These are phyloP conservation scores for Dynastes grantii DNA, from an alignment of 2,888 invertebrate genomes.

Conservation along the genomic window DNA sequence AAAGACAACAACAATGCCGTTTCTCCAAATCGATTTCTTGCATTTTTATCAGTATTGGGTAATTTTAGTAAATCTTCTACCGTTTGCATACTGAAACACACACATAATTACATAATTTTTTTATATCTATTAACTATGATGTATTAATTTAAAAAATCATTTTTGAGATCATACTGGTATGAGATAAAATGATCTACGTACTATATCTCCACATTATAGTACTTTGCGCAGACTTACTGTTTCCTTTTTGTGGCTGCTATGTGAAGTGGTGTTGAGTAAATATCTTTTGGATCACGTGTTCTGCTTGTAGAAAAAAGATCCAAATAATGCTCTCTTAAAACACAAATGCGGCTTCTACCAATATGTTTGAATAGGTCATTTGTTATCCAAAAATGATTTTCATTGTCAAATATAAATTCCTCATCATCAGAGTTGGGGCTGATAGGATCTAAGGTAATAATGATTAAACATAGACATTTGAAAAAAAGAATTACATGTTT, in stretches of 20 bases:
- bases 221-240: slow-evolving; percentile 1
- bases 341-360: slow-evolving; percentile 15
- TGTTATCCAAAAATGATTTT: slow-evolving; percentile 10
- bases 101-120: background rate
- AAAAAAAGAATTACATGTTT: no score
- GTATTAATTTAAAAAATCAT: no score
- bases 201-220: no score
- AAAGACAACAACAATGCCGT: slow-evolving; percentile 18
- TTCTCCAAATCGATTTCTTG: slow-evolving; percentile 19
- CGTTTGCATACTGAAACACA: background rate
- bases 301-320: slow-evolving; percentile 8
- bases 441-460: background rate
- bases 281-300: slow-evolving; percentile 17
- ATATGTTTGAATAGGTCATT: slow-evolving; percentile 21
- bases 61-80: background rate
- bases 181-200: no score
- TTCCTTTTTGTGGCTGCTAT: slow-evolving; percentile 9
- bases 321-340: slow-evolving; percentile 14
- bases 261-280: slow-evolving; percentile 7
- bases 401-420: slow-evolving; percentile 19
- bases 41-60: background rate
- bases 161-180: no score
- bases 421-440: slow-evolving; percentile 19
- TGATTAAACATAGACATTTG: background rate
- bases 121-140: no score